Percentiles rank a stretch among this genome's conserved stretches.
Conservation (phyloP, 2,797 vertebrate genomes). For the Selene dorsalis region DNA sequence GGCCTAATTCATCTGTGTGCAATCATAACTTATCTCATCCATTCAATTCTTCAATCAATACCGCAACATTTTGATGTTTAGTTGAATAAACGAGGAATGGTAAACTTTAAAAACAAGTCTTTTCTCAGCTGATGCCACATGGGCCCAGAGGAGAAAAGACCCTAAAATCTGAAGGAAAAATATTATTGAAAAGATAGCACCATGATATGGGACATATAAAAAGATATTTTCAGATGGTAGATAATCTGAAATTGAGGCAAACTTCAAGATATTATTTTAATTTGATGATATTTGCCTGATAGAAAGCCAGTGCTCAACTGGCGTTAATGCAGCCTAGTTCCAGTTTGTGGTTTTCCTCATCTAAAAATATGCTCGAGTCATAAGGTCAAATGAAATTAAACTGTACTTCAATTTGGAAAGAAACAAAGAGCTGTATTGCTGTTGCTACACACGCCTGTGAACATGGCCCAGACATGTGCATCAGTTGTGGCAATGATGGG, state of each 20-base stretch:
- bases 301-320: not conserved
- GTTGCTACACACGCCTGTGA: not conserved
- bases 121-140: not conserved
- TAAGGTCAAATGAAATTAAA: not conserved
- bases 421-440: not conserved
- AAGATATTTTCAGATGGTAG: not conserved
- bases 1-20: not conserved
- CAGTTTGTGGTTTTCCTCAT: constrained; percentile 4
- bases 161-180: not conserved
- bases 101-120: not conserved
- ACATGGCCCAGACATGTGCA: not conserved
- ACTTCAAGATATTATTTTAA: not conserved
- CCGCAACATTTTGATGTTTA: not conserved
- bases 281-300: not conserved
- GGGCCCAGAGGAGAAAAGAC: too few relatives aligned
- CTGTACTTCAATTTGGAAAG: constrained; percentile 1
- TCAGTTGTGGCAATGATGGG: not conserved
- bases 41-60: not conserved
- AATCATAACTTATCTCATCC: not conserved
- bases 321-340: not conserved
- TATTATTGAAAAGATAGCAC: not conserved
- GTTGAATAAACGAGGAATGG: not conserved
- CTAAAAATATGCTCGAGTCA: constrained; percentile 27
- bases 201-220: not conserved
- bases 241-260: not conserved